Conservation (phyloP, 2,113 vertebrate genomes). For the Dicerorhinus sumatrensis region DNA sequence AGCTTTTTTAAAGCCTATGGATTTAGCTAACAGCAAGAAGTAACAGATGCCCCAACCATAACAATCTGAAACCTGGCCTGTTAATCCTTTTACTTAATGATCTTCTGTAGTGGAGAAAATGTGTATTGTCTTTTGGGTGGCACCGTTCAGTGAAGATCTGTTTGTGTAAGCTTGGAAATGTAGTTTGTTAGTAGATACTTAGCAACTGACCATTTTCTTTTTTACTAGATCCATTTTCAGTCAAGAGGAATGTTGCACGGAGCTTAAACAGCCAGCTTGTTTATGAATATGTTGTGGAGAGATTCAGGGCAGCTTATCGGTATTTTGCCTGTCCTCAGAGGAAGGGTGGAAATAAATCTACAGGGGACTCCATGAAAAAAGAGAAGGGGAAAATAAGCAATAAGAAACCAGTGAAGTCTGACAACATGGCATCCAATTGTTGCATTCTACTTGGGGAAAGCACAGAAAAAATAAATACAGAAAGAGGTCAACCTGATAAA, state of each 20-base stretch:
- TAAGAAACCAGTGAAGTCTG: conserved; percentile 85
- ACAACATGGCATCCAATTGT: conserved; percentile 83
- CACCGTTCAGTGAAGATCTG: background rate
- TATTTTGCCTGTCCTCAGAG: conserved; percentile 98
- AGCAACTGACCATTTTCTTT: conserved; percentile 76
- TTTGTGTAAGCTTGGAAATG: conserved; percentile 63
- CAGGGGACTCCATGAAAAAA: conserved; percentile 87
- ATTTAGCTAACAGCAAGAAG: background rate
- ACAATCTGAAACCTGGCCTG: background rate
- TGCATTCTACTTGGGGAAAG: conserved; percentile 83
- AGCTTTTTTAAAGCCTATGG: background rate
- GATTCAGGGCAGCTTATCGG: conserved; percentile 96
- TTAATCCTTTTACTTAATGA: conserved; percentile 46
- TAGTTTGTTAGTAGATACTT: conserved; percentile 55
- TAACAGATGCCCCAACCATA: background rate
- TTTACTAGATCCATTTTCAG: conserved; percentile 95
- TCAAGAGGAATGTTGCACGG: conserved; percentile 98
- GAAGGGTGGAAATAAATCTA: conserved; percentile 87
- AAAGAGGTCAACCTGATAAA: conserved; percentile 82
- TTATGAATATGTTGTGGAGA: conserved; percentile 98
- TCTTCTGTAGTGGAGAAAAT: background rate
- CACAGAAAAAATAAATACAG: conserved; percentile 79
- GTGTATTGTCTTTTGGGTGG: background rate
- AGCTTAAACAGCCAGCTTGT: conserved; percentile 99
- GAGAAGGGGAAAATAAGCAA: conserved; percentile 88